Evolutionary conservation across 2,888 invertebrate genomes (phyloP), one percentile per base, ranked within the genome.

Genomic region (Netelia inedita): DNA sequence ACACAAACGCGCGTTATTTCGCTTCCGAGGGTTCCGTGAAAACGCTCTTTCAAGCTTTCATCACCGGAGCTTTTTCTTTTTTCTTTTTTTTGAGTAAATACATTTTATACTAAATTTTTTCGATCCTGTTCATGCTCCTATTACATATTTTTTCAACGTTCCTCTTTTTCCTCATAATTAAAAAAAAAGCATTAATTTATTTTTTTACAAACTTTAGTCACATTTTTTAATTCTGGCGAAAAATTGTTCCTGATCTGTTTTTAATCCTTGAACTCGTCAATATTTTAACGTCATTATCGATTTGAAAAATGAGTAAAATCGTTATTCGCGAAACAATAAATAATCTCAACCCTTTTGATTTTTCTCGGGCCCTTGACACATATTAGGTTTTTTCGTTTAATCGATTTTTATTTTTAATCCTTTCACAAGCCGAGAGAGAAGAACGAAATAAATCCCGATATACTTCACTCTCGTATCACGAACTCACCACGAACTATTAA

Each of bases 41-140:
- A 81, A 57, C 68, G 68, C 50, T 76, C 69, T 76, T 76, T 53
- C n/a, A 72, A 80, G 76, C 83, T 80, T 84, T 80, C 83, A 72
- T 84, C 80, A 55, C 11, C 66, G 14, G 14, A n/a, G 50, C 68
- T 61, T 21, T 71, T 14, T n/a, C 35, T 23, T 55, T 21, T 61
- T 21, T 71, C 9, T n/a, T 55, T 23, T 55, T 21, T 66, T 75
- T 53, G 14, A 19, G 53, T 57, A 69, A 68, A 69, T 59, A 59
- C 69, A 14, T 57, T 50, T 14, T 35, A 63, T 28, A 5, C 28
- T 28, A 50, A 16, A 61, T 71, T 68, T 71, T 61, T 79, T 41
- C 21, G 63, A 75, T 1, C 53, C 21, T 35, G 28, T 16, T 50
- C 41, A 6, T 72, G 5, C 65, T 23, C 41, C 66, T 16, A 53